These are phyloP conservation scores for Ceryle rudis DNA, from an alignment of 2,797 vertebrate genomes.

Conservation along the genomic window DNA sequence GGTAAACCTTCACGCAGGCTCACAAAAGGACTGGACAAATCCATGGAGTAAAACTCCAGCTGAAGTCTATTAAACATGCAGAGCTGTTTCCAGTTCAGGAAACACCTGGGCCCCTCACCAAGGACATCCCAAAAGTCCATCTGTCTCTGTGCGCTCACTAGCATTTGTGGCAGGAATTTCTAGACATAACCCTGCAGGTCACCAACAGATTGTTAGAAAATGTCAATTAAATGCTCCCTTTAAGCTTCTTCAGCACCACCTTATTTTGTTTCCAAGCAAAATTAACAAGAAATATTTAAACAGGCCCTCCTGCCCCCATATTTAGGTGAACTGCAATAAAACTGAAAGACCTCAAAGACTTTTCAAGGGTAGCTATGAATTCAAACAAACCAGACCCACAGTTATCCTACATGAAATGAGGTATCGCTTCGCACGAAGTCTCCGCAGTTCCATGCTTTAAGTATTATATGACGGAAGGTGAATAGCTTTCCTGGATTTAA, in stretches of 20 bases:
- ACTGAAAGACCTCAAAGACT: neutral
- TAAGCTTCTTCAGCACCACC: neutral
- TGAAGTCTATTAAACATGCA: neutral
- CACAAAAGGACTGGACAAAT: neutral
- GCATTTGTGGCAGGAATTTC: neutral
- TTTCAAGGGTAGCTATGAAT: neutral
- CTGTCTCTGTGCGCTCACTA: fast-evolving
- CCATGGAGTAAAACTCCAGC: neutral
- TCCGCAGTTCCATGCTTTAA: fast-evolving
- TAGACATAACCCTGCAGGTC: neutral
- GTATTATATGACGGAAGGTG: neutral
- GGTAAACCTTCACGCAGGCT: neutral
- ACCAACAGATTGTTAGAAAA: neutral
- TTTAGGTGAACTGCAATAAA: neutral
- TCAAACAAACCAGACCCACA: neutral
- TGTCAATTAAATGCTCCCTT: neutral
- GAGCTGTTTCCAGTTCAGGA: neutral
- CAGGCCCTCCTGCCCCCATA: fast-evolving
- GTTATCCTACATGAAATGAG: neutral
- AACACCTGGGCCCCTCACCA: neutral
- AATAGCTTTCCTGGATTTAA: neutral
- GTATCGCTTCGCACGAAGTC: neutral
- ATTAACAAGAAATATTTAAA: neutral
- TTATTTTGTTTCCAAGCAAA: neutral
- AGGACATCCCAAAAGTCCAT: neutral